These are phyloP conservation scores for Stegophylla sp. DNA, from an alignment of 2,888 invertebrate species.

Conservation along the genomic window DNA sequence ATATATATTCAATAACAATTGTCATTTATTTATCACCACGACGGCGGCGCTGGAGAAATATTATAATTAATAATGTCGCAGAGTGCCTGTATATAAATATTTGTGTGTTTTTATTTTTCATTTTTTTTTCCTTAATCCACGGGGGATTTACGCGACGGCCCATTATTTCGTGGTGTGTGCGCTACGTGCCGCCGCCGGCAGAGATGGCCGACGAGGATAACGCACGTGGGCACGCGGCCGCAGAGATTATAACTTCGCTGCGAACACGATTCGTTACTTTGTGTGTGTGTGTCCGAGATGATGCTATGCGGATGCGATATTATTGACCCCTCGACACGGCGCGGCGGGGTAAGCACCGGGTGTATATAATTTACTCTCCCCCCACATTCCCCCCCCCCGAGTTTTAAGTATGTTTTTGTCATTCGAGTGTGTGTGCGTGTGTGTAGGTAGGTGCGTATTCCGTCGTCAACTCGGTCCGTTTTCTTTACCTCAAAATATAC, in stretches of 20 bases:
- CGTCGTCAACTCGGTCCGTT: background rate
- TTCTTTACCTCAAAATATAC: background rate
- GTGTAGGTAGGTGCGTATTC: no score
- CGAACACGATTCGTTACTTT: slow-evolving; percentile 47
- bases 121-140: slow-evolving; percentile 30
- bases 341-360: background rate
- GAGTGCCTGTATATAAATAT: background rate
- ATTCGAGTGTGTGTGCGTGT: no score
- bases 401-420: background rate
- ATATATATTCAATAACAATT: background rate
- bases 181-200: background rate
- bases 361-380: slow-evolving; percentile 1
- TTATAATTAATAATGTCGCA: slow-evolving; percentile 35
- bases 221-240: slow-evolving; percentile 21
- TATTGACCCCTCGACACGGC: background rate
- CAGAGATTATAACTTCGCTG: slow-evolving; percentile 14
- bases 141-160: background rate
- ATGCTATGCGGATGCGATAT: no score
- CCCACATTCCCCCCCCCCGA: background rate
- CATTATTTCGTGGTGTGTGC: slow-evolving; percentile 25
- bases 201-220: slow-evolving; percentile 45
- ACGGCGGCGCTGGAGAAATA: slow-evolving; percentile 18
- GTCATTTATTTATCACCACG: slow-evolving; percentile 36
- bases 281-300: slow-evolving; percentile 8
- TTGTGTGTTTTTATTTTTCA: background rate